phyloP scores from a whole-genome alignment of 2,113 vertebrate species.

The Lagopus leucura region DNA sequence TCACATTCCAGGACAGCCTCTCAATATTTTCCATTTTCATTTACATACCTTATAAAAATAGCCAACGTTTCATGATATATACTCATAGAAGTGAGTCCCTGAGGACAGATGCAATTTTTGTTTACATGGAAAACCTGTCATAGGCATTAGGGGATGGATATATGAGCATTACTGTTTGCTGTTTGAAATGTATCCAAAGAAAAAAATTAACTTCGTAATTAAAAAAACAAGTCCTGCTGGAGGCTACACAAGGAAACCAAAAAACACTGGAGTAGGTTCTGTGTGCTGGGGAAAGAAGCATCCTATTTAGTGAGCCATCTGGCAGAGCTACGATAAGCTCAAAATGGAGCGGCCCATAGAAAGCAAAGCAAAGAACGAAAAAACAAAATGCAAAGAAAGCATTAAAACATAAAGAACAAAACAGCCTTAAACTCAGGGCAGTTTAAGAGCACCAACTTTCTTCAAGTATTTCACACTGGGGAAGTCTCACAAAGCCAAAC shows the following conservation, averaged over 20 bases:
- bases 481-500: background rate
- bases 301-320: background rate
- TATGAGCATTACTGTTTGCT: constrained; percentile 21
- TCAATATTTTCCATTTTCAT: constrained; percentile 67
- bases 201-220: constrained; percentile 57
- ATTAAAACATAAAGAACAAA: background rate
- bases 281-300: background rate
- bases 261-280: constrained; percentile 11
- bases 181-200: constrained; percentile 57
- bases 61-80: background rate
- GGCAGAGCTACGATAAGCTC: constrained; percentile 47
- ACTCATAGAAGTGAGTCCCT: constrained; percentile 23
- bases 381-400: background rate
- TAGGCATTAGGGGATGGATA: constrained; percentile 38
- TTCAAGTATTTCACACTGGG: background rate
- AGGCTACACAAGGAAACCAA: constrained; percentile 48
- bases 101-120: constrained; percentile 63
- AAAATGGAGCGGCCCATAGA: constrained; percentile 19
- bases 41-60: constrained; percentile 64
- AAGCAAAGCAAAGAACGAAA: constrained; percentile 3
- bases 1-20: constrained; percentile 59
- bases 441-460: background rate
- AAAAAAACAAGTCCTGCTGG: constrained; percentile 55
- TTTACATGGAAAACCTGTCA: constrained; percentile 58
- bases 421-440: background rate